Conservation (phyloP, 2,797 vertebrate species). For the Enteromius mattozi region DNA sequence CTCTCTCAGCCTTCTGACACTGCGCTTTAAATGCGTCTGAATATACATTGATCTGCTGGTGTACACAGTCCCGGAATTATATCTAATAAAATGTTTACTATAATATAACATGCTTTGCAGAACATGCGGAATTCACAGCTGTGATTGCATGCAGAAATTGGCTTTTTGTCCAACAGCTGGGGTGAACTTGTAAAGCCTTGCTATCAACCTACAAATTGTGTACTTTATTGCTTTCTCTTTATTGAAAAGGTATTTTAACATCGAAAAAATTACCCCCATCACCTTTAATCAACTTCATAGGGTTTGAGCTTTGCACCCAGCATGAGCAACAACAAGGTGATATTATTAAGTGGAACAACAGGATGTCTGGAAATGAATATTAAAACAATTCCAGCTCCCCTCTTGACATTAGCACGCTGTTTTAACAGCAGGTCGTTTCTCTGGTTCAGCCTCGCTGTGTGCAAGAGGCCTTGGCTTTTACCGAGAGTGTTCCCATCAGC, state of each 20-base stretch:
- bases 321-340: conserved; percentile 19
- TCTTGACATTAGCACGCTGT: conserved; percentile 2
- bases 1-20: conserved; percentile 9
- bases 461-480: background rate
- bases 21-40: background rate
- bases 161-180: background rate
- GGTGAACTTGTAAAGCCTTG: background rate
- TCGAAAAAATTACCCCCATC: background rate
- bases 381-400: conserved; percentile 22
- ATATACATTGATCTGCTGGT: background rate
- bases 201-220: background rate
- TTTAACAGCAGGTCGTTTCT: conserved; percentile 12
- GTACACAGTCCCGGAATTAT: background rate
- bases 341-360: conserved; percentile 31
- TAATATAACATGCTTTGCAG: background rate
- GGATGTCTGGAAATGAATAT: conserved; percentile 43
- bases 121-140: background rate
- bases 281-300: conserved; percentile 27
- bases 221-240: background rate
- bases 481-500: background rate
- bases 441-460: background rate
- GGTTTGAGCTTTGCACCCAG: conserved; percentile 9
- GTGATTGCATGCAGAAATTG: background rate
- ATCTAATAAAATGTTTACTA: background rate
- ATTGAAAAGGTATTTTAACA: conserved; percentile 6